A percentile compares a stretch with the other conserved stretches of the same genome.
These are phyloP conservation scores for Dryas iulia DNA, from an alignment of 1,140 invertebrate species.

Conservation along the genomic window DNA sequence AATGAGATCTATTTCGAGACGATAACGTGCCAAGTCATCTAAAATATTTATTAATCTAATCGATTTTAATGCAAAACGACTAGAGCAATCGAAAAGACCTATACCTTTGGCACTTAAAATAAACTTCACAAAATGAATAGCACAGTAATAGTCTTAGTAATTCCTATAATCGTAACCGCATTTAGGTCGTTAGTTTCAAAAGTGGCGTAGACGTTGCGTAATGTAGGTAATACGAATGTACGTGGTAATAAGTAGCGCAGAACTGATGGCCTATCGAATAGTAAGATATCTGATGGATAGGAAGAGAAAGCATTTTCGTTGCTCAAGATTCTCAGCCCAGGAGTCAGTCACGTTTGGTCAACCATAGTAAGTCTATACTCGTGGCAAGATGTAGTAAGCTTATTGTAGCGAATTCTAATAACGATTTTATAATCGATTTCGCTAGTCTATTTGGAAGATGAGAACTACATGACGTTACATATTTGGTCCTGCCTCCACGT, in stretches of 20 bases:
- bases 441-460: neutral
- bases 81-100: neutral
- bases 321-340: neutral
- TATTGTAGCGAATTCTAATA: neutral
- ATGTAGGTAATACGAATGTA: slow-evolving; percentile 14
- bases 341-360: slow-evolving; percentile 8
- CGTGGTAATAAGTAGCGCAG: slow-evolving; percentile 32
- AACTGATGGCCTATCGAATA: slow-evolving; percentile 35
- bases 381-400: neutral
- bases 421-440: neutral
- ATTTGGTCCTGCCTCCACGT: slow-evolving; percentile 2
- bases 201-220: slow-evolving; percentile 22
- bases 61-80: neutral
- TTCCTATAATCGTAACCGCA: slow-evolving; percentile 25
- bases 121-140: slow-evolving; percentile 18
- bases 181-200: slow-evolving; percentile 33
- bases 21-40: neutral
- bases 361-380: neutral
- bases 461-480: neutral
- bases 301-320: slow-evolving; percentile 15
- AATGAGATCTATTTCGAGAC: neutral
- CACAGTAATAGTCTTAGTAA: slow-evolving; percentile 16
- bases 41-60: neutral
- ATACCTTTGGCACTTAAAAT: slow-evolving; percentile 18
- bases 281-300: slow-evolving; percentile 22